Base-by-base conservation (phyloP, 2,888 invertebrate species). In the Tanypteryx hageni region DNA sequence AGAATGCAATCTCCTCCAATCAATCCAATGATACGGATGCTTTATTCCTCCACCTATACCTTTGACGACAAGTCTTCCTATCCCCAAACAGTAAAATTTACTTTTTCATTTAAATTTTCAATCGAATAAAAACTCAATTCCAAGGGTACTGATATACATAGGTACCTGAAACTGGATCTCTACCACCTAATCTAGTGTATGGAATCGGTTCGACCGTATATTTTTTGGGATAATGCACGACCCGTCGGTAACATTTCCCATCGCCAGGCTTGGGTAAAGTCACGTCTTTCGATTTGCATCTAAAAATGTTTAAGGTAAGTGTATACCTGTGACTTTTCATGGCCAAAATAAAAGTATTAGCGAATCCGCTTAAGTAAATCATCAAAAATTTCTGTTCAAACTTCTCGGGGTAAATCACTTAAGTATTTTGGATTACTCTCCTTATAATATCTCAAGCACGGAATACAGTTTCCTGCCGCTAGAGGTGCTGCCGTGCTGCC, bases 41-140 rank as follows among this genome's bases (percentile, higher is more conserved):
- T 98, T 99, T 89, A 98, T 97, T 18, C 99, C 99, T 82, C 99
- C 99, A 11, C 99, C 99, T 93, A 98, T 97, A 14, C 98, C 98
- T 93, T 97, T 97, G 10, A 97, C 97, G 9, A 98, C 96, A 16
- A 98, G 94, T 93, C 98, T 96, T 76, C 97, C 98, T 97, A 93
- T 57, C 44, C 44, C 3, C 18, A 84, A 57, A 22, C n/a, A 56
- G 1, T 56, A 57, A 27, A 10, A 57, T 4, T 84, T 16, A 57
- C 44, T 44, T 44, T 57, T 84, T 13, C 58, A 31, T 5, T 56
- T 18, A 11, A n/a, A 10, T n/a, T 83, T 16, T n/a, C 0, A 58
- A 22, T 22, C n/a, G 31, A 61, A 86, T 68, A 58, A 31, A 31
- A 18, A n/a, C n/a, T n/a, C 76, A n/a, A 18, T 44, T 14, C n/a